These are phyloP conservation scores for Pavo muticus DNA, from an alignment of 2,113 vertebrate species.

Conservation along the genomic window DNA sequence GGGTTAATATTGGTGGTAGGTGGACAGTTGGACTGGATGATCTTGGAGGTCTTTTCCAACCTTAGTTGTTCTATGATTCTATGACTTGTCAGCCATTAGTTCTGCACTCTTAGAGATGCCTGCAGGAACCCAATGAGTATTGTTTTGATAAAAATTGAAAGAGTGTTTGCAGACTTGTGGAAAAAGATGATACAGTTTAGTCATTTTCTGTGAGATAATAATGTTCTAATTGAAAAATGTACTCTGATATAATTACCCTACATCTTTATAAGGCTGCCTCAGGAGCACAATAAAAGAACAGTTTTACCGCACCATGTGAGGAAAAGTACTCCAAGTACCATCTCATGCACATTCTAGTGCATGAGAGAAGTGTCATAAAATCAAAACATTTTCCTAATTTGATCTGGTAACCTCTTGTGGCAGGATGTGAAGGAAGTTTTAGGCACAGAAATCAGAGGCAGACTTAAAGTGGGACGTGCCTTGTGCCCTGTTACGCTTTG, in stretches of 20 bases:
- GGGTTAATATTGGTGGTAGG: too few relatives aligned
- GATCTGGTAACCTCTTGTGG: neutral
- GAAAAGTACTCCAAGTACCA: neutral
- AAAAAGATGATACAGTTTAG: neutral
- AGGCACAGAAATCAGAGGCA: neutral
- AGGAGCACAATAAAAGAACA: neutral
- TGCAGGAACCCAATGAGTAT: neutral
- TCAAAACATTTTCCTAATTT: neutral
- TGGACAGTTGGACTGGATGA: too few relatives aligned
- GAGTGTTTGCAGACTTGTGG: conserved; percentile 8
- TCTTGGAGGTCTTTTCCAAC: too few relatives aligned
- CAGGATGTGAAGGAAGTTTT: neutral
- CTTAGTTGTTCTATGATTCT: too few relatives aligned
- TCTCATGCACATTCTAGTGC: neutral
- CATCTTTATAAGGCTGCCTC: neutral
- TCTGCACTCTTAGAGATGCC: neutral
- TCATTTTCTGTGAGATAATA: conserved; percentile 23
- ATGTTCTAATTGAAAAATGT: conserved; percentile 44
- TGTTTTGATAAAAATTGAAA: neutral
- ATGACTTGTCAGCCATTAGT: neutral
- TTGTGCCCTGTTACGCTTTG: fast-evolving
- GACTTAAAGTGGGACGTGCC: neutral
- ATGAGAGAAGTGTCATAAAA: neutral
- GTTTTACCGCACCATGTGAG: neutral
- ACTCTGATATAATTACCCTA: conserved; percentile 12